Evolutionary conservation across 2,888 invertebrate species (phyloP).

Genomic region (Beris chalybata): DNA sequence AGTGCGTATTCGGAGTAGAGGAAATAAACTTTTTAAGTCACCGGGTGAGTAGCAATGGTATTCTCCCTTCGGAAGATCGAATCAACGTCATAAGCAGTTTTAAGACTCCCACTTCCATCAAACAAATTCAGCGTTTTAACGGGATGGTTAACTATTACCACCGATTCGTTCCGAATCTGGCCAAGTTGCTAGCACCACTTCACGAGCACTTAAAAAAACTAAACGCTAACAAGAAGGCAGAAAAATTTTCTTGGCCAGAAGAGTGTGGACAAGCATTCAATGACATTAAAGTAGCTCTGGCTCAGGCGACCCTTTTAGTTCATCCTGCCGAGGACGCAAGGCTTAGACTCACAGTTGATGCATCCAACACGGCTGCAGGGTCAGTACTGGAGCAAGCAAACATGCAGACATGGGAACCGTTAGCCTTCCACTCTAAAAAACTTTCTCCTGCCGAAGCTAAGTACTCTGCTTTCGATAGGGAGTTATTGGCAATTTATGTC

Average conservation of each 20-base stretch:
- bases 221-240: not conserved
- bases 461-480: conserved; percentile 43
- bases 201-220: not conserved
- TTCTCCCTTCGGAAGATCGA: not conserved
- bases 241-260: not conserved
- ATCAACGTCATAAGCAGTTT: not conserved
- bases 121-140: not conserved
- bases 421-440: conserved; percentile 42
- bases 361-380: conserved; percentile 40
- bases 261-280: not conserved
- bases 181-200: not conserved
- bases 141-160: conserved; percentile 16
- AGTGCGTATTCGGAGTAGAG: not conserved
- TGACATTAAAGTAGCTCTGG: not conserved
- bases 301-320: not conserved
- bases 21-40: not conserved
- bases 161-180: conserved; percentile 11
- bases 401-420: conserved; percentile 38
- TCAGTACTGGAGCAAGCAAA: conserved; percentile 41
- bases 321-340: too few species aligned
- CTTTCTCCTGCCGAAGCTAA: conserved; percentile 40
- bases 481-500: conserved; percentile 33
- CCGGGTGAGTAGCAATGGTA: not conserved
- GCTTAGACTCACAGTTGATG: conserved; percentile 14
- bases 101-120: not conserved